Base-by-base conservation (phyloP, 1,140 invertebrate species). In the Aphelenchoides besseyi region DNA sequence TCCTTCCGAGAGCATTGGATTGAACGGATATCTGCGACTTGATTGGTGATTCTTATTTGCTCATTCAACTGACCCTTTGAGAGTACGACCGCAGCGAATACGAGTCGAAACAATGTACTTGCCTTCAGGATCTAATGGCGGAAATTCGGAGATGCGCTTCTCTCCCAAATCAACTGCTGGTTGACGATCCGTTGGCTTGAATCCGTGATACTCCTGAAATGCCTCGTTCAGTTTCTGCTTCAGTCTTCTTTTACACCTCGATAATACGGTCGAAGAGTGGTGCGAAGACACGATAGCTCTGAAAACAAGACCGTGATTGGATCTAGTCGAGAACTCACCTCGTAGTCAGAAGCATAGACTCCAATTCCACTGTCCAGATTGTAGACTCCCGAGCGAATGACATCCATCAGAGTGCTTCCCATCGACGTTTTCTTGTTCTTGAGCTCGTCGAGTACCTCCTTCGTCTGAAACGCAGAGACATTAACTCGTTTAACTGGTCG, bases 121-220 rank as follows among this genome's bases (percentile, higher is more conserved):
- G 12, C 41, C 12, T 16, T 23, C 41, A 23, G 94, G 93, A 87
- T 97, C 94, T 68, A 97, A 88, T 85, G 89, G 89, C 33, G 92
- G 90, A 9, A 80, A 72, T 37, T 80, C 78, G 5, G n/a, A 90
- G 74, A 89, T 88, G 85, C 89, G 89, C 89, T 85, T 89, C 89
- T 54, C 92, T 82, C 95, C 95, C 86, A 93, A 95, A 87, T 94
- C 91, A 86, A 91, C 91, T 12, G 23, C 57, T 0, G 95, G 95
- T 86, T 98, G 95, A 85, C 92, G 91, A 87, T 94, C 92, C 3
- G 57, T 68, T 0, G 74, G 75, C 9, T 30, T 52, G 79, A 89
- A 91, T 86, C 92, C 91, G 86, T 96, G 93, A 88, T 95, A 95
- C n/a, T n/a, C n/a, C n/a, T n/a, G n/a, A n/a, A n/a, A n/a, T n/a